A percentile compares a stretch with the other conserved stretches of the same genome.
phyloP scores from a whole-genome alignment of 2,888 invertebrate genomes.

The Epirrhoe tristata region DNA sequence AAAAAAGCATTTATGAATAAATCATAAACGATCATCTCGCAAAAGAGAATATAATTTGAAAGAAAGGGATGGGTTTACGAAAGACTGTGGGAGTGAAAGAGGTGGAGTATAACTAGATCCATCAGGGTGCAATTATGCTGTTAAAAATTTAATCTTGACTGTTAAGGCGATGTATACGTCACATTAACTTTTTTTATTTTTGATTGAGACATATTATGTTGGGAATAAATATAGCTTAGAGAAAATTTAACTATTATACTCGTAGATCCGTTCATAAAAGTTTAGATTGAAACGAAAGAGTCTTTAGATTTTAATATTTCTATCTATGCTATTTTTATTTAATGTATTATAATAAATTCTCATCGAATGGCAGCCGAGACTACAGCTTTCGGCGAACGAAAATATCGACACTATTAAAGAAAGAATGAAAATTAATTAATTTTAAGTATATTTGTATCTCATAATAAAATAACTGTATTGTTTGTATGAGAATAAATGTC shows the following conservation, averaged over 20 bases:
- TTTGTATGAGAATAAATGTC: too few relatives aligned
- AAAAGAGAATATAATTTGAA: constrained; percentile 54
- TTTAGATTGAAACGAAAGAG: background rate
- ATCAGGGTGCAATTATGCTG: constrained; percentile 73
- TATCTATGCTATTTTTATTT: too few relatives aligned
- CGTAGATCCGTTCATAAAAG: background rate
- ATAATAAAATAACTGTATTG: too few relatives aligned
- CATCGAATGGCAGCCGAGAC: too few relatives aligned
- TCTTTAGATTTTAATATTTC: background rate
- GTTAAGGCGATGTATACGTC: constrained; percentile 66
- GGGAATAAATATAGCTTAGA: constrained; percentile 13
- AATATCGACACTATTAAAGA: too few relatives aligned
- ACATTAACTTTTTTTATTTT: constrained; percentile 59
- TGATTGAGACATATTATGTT: constrained; percentile 54
- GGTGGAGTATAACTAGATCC: constrained; percentile 57
- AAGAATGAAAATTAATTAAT: too few relatives aligned
- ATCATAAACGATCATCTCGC: constrained; percentile 60
- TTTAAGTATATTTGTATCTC: too few relatives aligned
- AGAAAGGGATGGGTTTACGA: constrained; percentile 50
- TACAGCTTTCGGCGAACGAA: too few relatives aligned
- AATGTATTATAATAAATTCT: too few relatives aligned
- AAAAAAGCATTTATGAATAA: constrained; percentile 53
- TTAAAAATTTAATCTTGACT: constrained; percentile 74
- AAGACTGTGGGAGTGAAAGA: constrained; percentile 46
- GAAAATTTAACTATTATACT: constrained; percentile 25